phyloP scores from a whole-genome alignment of 1,140 invertebrate genomes.

The Nasonia vitripennis region DNA sequence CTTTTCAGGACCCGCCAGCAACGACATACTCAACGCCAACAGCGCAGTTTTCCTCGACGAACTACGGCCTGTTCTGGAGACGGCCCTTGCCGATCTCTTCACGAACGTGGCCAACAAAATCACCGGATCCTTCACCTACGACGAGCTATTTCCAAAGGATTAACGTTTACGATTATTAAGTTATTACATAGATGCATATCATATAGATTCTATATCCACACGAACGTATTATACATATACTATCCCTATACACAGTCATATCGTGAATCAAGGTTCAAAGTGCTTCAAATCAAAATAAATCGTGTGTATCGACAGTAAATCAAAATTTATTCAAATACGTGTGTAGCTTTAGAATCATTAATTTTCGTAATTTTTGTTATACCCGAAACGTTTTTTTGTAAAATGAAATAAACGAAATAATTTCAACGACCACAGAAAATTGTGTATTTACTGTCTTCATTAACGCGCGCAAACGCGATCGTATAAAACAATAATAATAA shows the following conservation, averaged over 20 bases:
- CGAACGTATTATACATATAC: not conserved
- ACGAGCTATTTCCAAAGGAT: slow-evolving; percentile 80
- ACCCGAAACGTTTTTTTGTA: too few species aligned
- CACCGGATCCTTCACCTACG: slow-evolving; percentile 80
- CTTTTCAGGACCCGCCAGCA: slow-evolving; percentile 67
- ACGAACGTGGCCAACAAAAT: slow-evolving; percentile 82
- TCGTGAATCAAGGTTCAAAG: not conserved
- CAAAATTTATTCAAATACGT: slow-evolving; percentile 40
- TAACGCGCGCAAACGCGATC: not conserved
- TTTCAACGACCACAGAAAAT: not conserved
- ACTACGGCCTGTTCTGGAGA: slow-evolving; percentile 79
- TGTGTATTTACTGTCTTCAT: not conserved
- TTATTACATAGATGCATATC: not conserved
- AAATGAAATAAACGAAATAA: too few species aligned
- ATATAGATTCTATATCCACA: not conserved
- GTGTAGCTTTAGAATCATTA: not conserved
- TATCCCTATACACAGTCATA: not conserved
- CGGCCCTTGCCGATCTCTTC: slow-evolving; percentile 79
- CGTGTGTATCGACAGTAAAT: slow-evolving; percentile 27
- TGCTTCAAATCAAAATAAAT: slow-evolving; percentile 1
- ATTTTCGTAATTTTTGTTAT: not conserved
- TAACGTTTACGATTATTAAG: slow-evolving; percentile 48
- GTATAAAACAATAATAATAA: slow-evolving; percentile 2
- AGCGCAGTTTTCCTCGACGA: slow-evolving; percentile 79
- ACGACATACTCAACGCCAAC: slow-evolving; percentile 77